Conservation (phyloP, 2,888 invertebrate species). For the Acleris sparsana region DNA sequence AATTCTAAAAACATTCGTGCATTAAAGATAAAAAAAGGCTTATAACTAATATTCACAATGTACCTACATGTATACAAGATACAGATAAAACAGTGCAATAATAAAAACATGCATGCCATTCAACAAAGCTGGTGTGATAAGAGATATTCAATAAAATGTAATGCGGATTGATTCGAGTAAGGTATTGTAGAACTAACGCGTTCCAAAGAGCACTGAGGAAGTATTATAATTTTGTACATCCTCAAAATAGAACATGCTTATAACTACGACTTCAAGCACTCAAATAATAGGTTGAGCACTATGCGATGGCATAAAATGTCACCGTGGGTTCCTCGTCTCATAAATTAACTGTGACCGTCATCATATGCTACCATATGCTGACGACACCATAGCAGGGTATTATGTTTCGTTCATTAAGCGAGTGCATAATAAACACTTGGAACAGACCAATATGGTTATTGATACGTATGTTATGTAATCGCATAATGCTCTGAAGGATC, state of each 20-base stretch:
- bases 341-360: not conserved
- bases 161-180: not conserved
- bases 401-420: too few relatives aligned
- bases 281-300: constrained; percentile 50
- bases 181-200: too few relatives aligned
- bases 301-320: constrained; percentile 61
- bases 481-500: constrained; percentile 61
- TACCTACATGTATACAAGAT: constrained; percentile 9
- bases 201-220: not conserved
- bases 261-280: constrained; percentile 67
- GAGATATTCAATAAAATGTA: constrained; percentile 38
- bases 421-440: not conserved
- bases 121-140: constrained; percentile 61
- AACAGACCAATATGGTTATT: not conserved
- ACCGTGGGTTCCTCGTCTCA: not conserved
- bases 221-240: constrained; percentile 36
- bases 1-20: not conserved
- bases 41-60: not conserved
- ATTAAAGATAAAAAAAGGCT: not conserved
- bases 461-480: constrained; percentile 51
- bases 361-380: too few relatives aligned
- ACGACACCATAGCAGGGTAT: too few relatives aligned
- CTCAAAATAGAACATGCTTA: constrained; percentile 61
- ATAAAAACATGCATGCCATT: constrained; percentile 68
- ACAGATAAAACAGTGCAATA: constrained; percentile 47